Evolutionary conservation across 2,888 invertebrate genomes (phyloP), one percentile per base, ranked within the genome.

Genomic region (Lampropteryx suffumata): DNA sequence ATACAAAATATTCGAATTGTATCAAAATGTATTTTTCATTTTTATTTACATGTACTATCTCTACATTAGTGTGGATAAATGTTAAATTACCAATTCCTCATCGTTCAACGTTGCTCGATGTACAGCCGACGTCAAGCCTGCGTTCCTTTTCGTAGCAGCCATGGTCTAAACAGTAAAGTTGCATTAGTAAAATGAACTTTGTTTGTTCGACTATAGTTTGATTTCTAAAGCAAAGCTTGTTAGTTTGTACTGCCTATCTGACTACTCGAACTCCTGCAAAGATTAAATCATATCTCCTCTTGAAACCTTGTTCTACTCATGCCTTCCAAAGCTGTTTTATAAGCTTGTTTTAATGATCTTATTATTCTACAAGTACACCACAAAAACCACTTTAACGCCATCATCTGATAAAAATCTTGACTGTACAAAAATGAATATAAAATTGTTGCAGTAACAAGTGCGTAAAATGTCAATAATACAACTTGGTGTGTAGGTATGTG

Each of bases 131-230:
- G 99, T 98, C 71, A 99, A 92, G 61, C 98, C 99, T 55, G 98
- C 98, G 85, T 98, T 99, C 74, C 99, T 93, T 85, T 99, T 98
- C 57, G 98, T 98, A 28, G 98, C 99, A 61, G 98, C 99, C 99
- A 99, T 99, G 57, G 99, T 99, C 99, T 99, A 80, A 70, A 80
- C 64, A 77, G 51, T 64, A 62, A 59, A 52, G 55, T 2, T 27
- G 62, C 50, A 52, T 73, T 52, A 73, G 40, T 42, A 55, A 32
- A 27, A 12, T 14, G 14, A 24, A 39, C 35, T 41, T 33, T 29
- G 13, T 9, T 7, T n/a, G 11, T n/a, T 11, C 4, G 28, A 10
- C n/a, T 12, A 13, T 39, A 14, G 34, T 39, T 27, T 45, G 27
- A 39, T 29, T 52, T 62, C 57, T 62, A 62, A 62, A 60, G 62